These are phyloP conservation scores for Dicerorhinus sumatrensis DNA, from an alignment of 2,113 vertebrate genomes.

Conservation along the genomic window DNA sequence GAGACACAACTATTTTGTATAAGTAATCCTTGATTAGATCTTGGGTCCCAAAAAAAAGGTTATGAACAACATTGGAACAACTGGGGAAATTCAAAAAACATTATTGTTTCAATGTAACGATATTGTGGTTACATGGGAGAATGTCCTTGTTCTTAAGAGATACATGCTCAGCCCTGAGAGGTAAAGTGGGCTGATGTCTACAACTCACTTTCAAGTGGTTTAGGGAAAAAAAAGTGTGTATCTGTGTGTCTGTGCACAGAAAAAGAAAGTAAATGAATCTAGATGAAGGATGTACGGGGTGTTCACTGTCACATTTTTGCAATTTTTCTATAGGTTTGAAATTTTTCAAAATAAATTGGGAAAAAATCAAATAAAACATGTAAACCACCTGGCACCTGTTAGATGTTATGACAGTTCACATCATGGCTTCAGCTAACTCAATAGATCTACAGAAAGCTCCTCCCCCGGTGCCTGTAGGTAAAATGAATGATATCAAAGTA, in stretches of 20 bases:
- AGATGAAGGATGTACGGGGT: background rate
- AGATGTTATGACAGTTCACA: background rate
- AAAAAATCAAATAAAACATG: background rate
- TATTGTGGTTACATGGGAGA: background rate
- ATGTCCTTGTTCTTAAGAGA: conserved; percentile 10
- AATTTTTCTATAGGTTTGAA: conserved; percentile 25
- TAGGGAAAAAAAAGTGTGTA: background rate
- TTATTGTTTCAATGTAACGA: background rate
- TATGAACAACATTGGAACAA: background rate
- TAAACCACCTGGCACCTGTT: background rate
- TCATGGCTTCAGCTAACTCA: background rate
- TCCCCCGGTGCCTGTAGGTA: background rate
- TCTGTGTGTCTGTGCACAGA: too few relatives aligned
- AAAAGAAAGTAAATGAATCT: conserved; percentile 45
- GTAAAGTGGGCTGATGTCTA: background rate
- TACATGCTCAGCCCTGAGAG: background rate
- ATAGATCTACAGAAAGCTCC: background rate
- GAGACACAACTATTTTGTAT: background rate
- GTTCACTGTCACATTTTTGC: background rate
- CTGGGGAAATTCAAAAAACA: conserved; percentile 9
- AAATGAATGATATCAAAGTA: background rate
- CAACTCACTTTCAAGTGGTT: conserved; percentile 6
- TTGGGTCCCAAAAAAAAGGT: background rate
- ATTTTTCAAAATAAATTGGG: background rate
- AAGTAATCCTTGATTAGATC: background rate